phyloP scores from a whole-genome alignment of 2,888 invertebrate genomes.

The Protodeltote pygarga region DNA sequence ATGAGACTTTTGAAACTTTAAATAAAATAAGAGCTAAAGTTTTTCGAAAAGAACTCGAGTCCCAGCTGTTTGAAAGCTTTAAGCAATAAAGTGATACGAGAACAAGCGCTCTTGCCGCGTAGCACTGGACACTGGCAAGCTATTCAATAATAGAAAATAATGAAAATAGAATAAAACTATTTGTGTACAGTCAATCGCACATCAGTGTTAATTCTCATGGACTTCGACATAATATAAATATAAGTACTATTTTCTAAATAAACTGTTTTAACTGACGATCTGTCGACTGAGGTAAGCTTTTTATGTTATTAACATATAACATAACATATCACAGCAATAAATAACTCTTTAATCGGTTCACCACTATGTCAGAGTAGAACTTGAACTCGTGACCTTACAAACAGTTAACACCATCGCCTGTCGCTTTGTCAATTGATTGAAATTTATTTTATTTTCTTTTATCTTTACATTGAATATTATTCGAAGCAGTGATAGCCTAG shows the following conservation, averaged over 20 bases:
- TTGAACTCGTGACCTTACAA: constrained; percentile 42
- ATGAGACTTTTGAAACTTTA: constrained; percentile 18
- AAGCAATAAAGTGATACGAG: constrained; percentile 58
- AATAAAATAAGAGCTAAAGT: constrained; percentile 31
- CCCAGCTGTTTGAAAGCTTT: constrained; percentile 59
- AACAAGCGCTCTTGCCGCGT: constrained; percentile 37
- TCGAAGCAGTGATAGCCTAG: too few relatives aligned
- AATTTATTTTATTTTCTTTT: constrained; percentile 34
- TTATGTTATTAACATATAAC: constrained; percentile 18
- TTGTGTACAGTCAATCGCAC: too few relatives aligned
- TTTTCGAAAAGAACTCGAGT: constrained; percentile 31
- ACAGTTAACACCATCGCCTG: constrained; percentile 35
- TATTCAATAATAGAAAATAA: constrained; percentile 2
- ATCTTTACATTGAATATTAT: background rate
- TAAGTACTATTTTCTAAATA: too few relatives aligned
- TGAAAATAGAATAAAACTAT: too few relatives aligned
- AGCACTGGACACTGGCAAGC: constrained; percentile 12
- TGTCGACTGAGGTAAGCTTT: too few relatives aligned
- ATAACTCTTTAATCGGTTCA: constrained; percentile 31
- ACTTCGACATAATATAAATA: too few relatives aligned
- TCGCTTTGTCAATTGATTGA: constrained; percentile 35
- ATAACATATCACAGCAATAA: constrained; percentile 16
- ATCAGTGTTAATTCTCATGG: too few relatives aligned
- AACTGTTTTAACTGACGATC: too few relatives aligned
- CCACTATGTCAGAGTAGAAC: constrained; percentile 29